These are phyloP conservation scores for Gallinago nigripennis DNA, from an alignment of 2,797 vertebrate species.

Conservation along the genomic window DNA sequence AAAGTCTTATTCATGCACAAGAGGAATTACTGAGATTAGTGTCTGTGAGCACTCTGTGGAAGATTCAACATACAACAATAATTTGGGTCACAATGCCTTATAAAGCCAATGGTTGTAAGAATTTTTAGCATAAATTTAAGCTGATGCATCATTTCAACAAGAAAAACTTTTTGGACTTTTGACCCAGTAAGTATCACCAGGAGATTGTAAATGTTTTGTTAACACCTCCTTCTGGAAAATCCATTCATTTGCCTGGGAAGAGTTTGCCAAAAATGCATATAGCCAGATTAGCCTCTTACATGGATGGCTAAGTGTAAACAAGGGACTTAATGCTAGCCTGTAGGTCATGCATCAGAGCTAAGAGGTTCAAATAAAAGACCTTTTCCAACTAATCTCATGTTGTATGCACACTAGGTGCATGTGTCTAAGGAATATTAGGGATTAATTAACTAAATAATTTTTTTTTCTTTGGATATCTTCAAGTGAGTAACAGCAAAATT, in stretches of 20 bases:
- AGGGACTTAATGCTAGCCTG: constrained; percentile 3
- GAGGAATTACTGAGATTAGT: constrained; percentile 33
- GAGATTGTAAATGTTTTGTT: neutral
- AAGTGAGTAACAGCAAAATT: neutral
- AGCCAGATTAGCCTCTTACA: constrained; percentile 35
- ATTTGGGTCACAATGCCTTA: neutral
- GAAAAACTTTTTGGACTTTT: constrained; percentile 3
- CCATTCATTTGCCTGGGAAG: neutral
- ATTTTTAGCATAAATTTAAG: neutral
- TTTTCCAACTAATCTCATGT: neutral
- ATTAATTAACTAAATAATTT: neutral
- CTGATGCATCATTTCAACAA: neutral
- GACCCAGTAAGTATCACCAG: neutral
- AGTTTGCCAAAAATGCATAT: neutral
- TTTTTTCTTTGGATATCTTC: neutral
- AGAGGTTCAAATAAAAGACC: neutral
- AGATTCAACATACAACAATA: neutral
- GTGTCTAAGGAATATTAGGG: neutral
- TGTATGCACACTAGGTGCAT: neutral
- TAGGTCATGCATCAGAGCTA: neutral
- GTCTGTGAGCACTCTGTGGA: neutral
- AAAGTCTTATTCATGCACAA: neutral
- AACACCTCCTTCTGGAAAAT: neutral
- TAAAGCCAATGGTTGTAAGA: neutral
- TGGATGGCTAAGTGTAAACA: constrained; percentile 20